Conservation (phyloP, 2,113 vertebrate species). For the Murina feae region DNA sequence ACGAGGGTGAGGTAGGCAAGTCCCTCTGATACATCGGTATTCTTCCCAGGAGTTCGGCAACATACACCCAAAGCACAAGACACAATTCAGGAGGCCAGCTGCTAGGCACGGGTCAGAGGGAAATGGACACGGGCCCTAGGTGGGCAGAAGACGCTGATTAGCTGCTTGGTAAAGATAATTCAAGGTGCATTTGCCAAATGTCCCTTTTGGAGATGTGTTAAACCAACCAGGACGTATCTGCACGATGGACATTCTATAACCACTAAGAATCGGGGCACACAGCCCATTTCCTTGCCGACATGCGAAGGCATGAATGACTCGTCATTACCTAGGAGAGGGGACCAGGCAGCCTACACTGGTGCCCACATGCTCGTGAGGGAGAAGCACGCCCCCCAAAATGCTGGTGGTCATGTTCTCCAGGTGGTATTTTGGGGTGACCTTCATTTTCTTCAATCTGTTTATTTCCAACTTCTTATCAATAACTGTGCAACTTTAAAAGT, state of each 20-base stretch:
- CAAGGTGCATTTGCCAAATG: not conserved
- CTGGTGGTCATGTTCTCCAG: accelerated
- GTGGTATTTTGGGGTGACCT: no score
- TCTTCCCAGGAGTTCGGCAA: not conserved
- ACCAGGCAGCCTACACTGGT: accelerated
- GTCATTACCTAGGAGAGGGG: accelerated
- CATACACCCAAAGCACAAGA: accelerated
- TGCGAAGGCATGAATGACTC: accelerated
- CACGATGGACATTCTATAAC: accelerated
- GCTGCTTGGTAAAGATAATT: not conserved
- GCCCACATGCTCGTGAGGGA: accelerated
- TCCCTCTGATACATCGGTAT: not conserved
- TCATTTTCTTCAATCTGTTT: not conserved
- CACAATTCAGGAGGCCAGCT: not conserved
- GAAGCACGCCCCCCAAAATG: accelerated
- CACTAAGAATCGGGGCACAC: accelerated
- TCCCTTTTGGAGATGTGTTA: not conserved
- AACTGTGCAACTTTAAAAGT: not conserved
- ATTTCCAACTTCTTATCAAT: not conserved
- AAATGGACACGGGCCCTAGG: accelerated
- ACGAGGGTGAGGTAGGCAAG: accelerated
- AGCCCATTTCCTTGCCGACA: accelerated
- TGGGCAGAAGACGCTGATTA: accelerated
- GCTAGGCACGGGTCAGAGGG: no score
- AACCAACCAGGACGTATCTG: accelerated